Percentiles rank a stretch among this genome's conserved stretches.
phyloP scores from a whole-genome alignment of 2,797 vertebrate genomes.

The Leptoclinus maculatus region DNA sequence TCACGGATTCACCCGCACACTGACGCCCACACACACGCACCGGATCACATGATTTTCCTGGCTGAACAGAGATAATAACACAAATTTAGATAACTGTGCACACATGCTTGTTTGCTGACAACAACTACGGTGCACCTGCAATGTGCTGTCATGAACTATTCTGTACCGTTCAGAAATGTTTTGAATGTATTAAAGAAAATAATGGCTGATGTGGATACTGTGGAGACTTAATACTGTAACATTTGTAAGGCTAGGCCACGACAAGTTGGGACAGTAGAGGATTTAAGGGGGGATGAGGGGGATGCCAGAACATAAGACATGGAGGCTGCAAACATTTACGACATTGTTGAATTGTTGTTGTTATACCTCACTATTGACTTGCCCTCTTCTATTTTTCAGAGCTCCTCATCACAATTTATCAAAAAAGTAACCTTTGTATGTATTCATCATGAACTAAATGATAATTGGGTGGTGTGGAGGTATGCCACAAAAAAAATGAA shows the following conservation, averaged over 20 bases:
- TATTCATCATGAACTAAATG: not conserved
- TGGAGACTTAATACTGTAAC: not conserved
- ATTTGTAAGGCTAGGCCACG: not conserved
- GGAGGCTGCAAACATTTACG: not conserved
- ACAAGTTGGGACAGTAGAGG: not conserved
- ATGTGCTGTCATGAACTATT: not conserved
- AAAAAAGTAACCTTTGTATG: not conserved
- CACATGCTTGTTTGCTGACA: slow-evolving; percentile 5
- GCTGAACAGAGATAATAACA: too few relatives aligned
- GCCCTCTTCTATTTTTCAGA: not conserved
- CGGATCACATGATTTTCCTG: too few relatives aligned
- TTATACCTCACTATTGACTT: not conserved
- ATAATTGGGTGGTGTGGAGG: not conserved
- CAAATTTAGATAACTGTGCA: slow-evolving; percentile 8
- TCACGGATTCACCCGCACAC: not conserved
- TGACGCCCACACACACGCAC: too few relatives aligned
- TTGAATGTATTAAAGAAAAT: not conserved
- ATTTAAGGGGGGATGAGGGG: not conserved
- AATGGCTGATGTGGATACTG: not conserved
- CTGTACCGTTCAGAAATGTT: not conserved
- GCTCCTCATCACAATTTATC: not conserved
- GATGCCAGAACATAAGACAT: not conserved
- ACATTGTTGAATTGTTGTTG: not conserved
- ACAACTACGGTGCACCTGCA: slow-evolving; percentile 14
- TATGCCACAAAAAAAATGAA: not conserved